Base-by-base conservation (phyloP, 2,888 invertebrate species). In the Drosophila paracracens region DNA sequence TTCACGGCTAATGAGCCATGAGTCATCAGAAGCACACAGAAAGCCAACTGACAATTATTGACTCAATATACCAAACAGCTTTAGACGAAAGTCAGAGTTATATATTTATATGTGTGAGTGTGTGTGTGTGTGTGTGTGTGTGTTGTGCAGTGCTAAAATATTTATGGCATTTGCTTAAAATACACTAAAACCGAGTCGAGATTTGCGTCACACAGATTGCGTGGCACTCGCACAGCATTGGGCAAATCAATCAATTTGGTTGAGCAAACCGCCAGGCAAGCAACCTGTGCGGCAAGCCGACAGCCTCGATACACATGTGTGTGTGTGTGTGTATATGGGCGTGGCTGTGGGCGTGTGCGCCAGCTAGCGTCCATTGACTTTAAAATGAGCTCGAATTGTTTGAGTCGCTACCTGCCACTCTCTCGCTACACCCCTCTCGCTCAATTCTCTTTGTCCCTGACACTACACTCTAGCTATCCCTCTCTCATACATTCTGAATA, bases 281-380 rank as follows among this genome's bases (percentile, higher is more conserved):
- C 36, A 16, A 35, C 40, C 51, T 35, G 38, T 51, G 53, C 51
- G 66, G 54, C 65, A 54, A 70, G 61, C 66, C 57, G 50, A 66
- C 57, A 60, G 31, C 56, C 63, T 62, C 33, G 33, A 33, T 61
- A 56, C n/a, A 54, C 11, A 25, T 29, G 58, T 35, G 16, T 38
- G 16, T 5, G 7, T 31, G 10, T 35, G 50, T 61, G 29, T 10
- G 40, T 0, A 3, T 29, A 2, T 29, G 33, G 16, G 46, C 8
- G 16, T 33, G 43, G 33, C 18, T 35, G 33, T 18, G 36, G n/a
- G 36, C 58, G 67, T 58, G 74, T 52, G 46, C 64, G 59, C 70
- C 81, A 81, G 79, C 79, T 87, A 69, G 70, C 63, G 62, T 68
- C 79, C 67, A 77, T 83, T 87, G 83, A 80, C 87, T 84, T 84